Percentiles rank a stretch among this genome's conserved stretches.
Conservation (phyloP, 1,140 invertebrate species). For the Ceratoteleas bidentatus region DNA sequence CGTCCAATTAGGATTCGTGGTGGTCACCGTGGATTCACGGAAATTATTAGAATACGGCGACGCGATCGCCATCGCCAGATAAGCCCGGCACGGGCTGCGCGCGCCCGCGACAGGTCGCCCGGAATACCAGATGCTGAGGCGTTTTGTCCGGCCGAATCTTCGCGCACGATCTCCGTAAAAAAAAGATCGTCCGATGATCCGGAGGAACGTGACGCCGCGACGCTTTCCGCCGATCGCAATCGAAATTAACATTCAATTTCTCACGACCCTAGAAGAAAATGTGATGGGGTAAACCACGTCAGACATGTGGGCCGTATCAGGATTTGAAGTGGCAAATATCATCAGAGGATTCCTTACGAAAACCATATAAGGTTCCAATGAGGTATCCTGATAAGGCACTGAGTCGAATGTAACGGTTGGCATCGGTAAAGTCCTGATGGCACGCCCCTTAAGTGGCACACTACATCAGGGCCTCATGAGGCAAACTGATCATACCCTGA, state of each 20-base stretch:
- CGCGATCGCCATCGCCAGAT: slow-evolving; percentile 67
- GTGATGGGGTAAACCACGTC: too few species aligned
- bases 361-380: too few species aligned
- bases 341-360: too few species aligned
- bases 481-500: too few species aligned
- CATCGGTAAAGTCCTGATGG: too few species aligned
- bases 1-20: slow-evolving; percentile 71
- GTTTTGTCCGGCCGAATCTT: slow-evolving; percentile 70
- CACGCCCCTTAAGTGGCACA: too few species aligned
- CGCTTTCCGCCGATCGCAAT: slow-evolving; percentile 52
- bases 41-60: slow-evolving; percentile 79
- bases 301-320: too few species aligned
- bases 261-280: too few species aligned
- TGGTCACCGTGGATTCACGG: slow-evolving; percentile 70
- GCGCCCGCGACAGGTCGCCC: slow-evolving; percentile 58
- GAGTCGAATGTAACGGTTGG: too few species aligned
- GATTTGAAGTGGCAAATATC: too few species aligned
- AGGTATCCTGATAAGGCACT: too few species aligned
- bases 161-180: slow-evolving; percentile 61
- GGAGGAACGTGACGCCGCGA: slow-evolving; percentile 33
- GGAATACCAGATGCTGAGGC: slow-evolving; percentile 75
- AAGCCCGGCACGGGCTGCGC: slow-evolving; percentile 55
- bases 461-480: too few species aligned
- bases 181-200: slow-evolving; percentile 53
- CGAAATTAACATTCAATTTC: slow-evolving; percentile 41